Evolutionary conservation across 2,113 vertebrate species (phyloP), one percentile per base, ranked within the genome.

Genomic region (Peromyscus maniculatus): DNA sequence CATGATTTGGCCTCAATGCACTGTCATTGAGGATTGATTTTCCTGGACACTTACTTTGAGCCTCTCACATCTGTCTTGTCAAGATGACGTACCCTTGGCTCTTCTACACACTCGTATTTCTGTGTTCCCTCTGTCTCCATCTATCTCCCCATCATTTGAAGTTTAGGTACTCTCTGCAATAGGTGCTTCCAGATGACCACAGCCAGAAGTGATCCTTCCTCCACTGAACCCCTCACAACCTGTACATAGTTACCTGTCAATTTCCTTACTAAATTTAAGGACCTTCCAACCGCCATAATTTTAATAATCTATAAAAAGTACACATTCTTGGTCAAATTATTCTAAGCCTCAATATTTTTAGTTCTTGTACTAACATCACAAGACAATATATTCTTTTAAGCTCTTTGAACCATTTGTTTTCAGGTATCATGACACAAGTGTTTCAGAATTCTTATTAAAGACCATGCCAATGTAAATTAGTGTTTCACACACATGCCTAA

Each of bases 331-430:
- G 33, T 91, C 36, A 84, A 82, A 93, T 69, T 78, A 95, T 66
- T 67, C 15, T 49, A 96, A 86, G 33, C 13, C 75, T 92, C 39
- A 74, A 46, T 67, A 72, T n/a, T 52, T 52, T 88, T 57, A 87
- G 67, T 67, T 87, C 21, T 91, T 87, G 72, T 9, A 62, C 59
- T 21, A 95, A 77, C 43, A 91, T 46, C 86, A 69, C 3, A 16
- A 89, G 36, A 89, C 17, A 72, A 72, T 43, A 88, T 28, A 31
- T 89, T 87, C 59, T 57, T 55, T n/a, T 55, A 77, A 59, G 46
- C 46, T 49, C 39, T 66, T 67, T 64, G 80, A 88, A 49, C 79
- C 36, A 94, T 89, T 91, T 49, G 87, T 71, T 95, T 82, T 78
- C 62, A 79, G 6, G 24, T 52, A 87, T 16, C 55, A 80, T 19